Conservation (phyloP, 2,888 invertebrate species). For the Drosophila falleni region DNA sequence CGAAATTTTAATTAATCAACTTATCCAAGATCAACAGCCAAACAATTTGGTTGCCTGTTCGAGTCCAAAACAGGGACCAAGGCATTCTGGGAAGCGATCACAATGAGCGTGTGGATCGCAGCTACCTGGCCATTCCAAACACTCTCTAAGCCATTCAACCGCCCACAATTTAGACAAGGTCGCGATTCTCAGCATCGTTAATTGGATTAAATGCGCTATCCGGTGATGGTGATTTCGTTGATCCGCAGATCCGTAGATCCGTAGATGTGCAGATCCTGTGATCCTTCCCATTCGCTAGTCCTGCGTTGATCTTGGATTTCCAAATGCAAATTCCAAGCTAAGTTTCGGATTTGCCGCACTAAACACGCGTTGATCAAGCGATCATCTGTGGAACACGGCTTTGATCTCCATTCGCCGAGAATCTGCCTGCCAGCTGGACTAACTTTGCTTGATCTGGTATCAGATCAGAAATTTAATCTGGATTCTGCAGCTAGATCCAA, state of each 20-base stretch:
- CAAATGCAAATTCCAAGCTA: conserved; percentile 69
- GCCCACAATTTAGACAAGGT: conserved; percentile 72
- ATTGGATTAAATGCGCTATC: conserved; percentile 78
- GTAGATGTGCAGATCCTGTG: conserved; percentile 41
- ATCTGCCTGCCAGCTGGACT: conserved; percentile 52
- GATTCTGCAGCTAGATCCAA: conserved; percentile 59
- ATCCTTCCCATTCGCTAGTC: conserved; percentile 56
- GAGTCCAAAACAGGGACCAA: conserved; percentile 12
- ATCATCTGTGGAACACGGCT: conserved; percentile 36
- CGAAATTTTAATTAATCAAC: conserved; percentile 80
- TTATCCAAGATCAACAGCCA: conserved; percentile 57
- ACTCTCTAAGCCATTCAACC: conserved; percentile 68
- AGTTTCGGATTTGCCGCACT: conserved; percentile 73
- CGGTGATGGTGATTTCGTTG: conserved; percentile 56
- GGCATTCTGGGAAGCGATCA: conserved; percentile 57
- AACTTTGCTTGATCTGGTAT: conserved; percentile 65
- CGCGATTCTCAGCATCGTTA: conserved; percentile 56
- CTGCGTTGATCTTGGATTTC: conserved; percentile 69
- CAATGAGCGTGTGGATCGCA: conserved; percentile 40
- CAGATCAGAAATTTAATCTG: conserved; percentile 39
- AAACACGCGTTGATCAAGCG: conserved; percentile 68
- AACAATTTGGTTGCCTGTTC: background rate
- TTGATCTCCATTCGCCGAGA: conserved; percentile 37
- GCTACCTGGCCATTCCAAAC: conserved; percentile 20
- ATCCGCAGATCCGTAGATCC: conserved; percentile 35